Evolutionary conservation across 2,888 invertebrate genomes (phyloP).

Genomic region (Meghimatium bilineatum): DNA sequence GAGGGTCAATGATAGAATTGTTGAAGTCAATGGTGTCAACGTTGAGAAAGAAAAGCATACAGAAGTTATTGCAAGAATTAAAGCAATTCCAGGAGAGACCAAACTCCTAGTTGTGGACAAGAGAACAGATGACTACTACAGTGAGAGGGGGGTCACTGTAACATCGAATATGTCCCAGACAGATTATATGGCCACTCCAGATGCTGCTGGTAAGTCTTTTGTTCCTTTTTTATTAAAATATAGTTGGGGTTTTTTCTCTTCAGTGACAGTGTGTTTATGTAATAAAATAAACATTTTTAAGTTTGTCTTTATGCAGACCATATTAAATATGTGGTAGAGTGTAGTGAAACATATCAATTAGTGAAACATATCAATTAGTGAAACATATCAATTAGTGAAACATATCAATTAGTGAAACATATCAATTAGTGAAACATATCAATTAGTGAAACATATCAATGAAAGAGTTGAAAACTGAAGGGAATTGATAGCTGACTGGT

Average conservation of each 20-base stretch:
- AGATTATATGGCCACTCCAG: conserved; percentile 32
- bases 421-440: no score
- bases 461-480: no score
- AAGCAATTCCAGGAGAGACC: conserved; percentile 88
- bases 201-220: conserved; percentile 34
- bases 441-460: no score
- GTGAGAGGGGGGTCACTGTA: conserved; percentile 78
- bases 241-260: background rate
- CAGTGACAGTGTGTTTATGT: background rate
- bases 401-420: no score
- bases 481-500: no score
- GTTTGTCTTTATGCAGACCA: no score
- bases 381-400: no score
- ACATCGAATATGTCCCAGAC: conserved; percentile 58
- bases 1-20: conserved; percentile 87
- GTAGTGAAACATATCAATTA: no score
- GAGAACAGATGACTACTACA: conserved; percentile 85
- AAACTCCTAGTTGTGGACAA: conserved; percentile 90
- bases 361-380: no score
- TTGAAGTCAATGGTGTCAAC: conserved; percentile 90
- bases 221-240: background rate
- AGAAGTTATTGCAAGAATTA: conserved; percentile 92
- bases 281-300: background rate
- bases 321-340: no score
- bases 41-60: conserved; percentile 91